These are phyloP conservation scores for Ormyrus rosae DNA, from an alignment of 2,888 invertebrate species.

Conservation along the genomic window DNA sequence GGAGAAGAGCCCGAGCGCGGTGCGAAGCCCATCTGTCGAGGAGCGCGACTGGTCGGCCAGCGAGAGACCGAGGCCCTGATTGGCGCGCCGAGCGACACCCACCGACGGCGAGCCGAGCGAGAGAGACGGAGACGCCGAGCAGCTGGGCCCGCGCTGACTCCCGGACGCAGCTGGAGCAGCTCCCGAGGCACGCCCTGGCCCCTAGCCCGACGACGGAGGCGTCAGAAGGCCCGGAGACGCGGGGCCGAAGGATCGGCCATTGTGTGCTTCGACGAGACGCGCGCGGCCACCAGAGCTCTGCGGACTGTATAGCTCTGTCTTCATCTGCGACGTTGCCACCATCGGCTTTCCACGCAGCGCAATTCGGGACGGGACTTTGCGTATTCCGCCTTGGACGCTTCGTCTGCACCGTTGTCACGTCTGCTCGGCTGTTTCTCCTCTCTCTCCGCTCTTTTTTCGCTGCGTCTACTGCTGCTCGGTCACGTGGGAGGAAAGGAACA, in stretches of 20 bases:
- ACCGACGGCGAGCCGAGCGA: conserved; percentile 1
- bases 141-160: too few relatives aligned
- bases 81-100: conserved; percentile 60
- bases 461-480: neutral
- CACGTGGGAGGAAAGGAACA: conserved; percentile 27
- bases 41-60: conserved; percentile 68
- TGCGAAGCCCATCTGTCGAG: conserved; percentile 68
- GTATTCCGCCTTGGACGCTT: conserved; percentile 30
- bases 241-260: too few relatives aligned
- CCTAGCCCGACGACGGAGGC: too few relatives aligned
- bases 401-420: conserved; percentile 8
- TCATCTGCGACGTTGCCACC: conserved; percentile 49
- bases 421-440: neutral
- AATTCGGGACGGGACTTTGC: conserved; percentile 6
- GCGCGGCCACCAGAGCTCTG: conserved; percentile 23
- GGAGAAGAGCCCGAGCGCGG: conserved; percentile 53
- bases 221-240: too few relatives aligned
- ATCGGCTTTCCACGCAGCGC: neutral
- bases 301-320: neutral
- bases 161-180: too few relatives aligned
- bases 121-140: too few relatives aligned
- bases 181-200: too few relatives aligned
- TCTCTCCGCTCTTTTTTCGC: neutral
- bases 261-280: neutral
- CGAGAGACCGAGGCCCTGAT: conserved; percentile 68